Conservation (phyloP, 2,888 invertebrate genomes). For the Neoaliturus tenellus region DNA sequence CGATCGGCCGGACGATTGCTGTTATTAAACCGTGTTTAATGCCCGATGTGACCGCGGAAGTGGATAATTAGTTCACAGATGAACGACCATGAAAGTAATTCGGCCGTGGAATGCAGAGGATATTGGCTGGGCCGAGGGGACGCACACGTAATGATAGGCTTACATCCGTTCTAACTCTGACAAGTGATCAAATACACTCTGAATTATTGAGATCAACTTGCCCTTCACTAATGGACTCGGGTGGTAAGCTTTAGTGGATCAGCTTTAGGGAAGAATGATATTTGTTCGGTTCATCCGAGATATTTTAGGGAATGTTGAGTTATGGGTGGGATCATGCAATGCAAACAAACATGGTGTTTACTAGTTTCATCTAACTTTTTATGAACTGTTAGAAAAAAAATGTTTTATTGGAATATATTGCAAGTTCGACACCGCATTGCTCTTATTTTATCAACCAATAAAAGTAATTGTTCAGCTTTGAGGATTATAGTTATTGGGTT, state of each 20-base stretch:
- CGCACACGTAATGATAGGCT: background rate
- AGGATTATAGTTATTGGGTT: too few relatives aligned
- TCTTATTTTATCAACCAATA: too few relatives aligned
- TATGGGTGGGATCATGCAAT: too few relatives aligned
- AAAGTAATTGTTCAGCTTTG: too few relatives aligned
- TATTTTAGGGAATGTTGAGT: background rate
- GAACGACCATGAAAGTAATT: background rate
- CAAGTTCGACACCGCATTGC: too few relatives aligned
- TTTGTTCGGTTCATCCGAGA: background rate
- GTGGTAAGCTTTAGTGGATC: background rate
- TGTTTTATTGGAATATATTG: too few relatives aligned
- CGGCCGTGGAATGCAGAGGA: background rate
- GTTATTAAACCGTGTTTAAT: background rate
- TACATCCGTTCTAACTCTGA: background rate
- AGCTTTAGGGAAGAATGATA: background rate
- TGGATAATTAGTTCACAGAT: constrained; percentile 1
- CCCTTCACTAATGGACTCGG: background rate
- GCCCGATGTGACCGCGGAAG: background rate
- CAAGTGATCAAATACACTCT: background rate
- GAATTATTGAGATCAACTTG: constrained; percentile 12
- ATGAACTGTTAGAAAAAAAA: too few relatives aligned
- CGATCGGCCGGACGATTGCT: background rate
- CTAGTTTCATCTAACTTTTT: too few relatives aligned
- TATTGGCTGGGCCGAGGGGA: background rate
- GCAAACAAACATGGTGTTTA: too few relatives aligned